These are phyloP conservation scores for Drosophila ercepeae DNA, from an alignment of 1,140 invertebrate genomes.

Conservation along the genomic window DNA sequence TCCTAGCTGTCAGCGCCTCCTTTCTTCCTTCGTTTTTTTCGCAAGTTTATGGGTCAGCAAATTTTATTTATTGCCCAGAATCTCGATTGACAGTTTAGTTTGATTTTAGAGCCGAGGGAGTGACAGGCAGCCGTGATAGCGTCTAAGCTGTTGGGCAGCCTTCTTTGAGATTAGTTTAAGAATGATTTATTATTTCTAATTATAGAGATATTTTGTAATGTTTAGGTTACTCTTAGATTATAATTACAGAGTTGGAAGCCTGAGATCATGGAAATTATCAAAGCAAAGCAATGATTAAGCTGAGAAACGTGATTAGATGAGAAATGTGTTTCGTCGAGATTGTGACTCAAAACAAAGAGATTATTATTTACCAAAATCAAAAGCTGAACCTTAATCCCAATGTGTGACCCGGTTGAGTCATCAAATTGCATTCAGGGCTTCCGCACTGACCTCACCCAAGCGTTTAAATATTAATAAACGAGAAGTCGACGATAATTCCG, in stretches of 20 bases:
- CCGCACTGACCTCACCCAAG: constrained; percentile 65
- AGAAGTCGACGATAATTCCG: constrained; percentile 35
- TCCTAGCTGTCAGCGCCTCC: constrained; percentile 3
- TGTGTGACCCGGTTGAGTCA: constrained; percentile 18
- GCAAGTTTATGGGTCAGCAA: constrained; percentile 71
- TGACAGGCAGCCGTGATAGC: constrained; percentile 36
- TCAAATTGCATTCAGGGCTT: constrained; percentile 16
- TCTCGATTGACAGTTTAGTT: constrained; percentile 73
- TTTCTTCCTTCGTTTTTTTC: constrained; percentile 34
- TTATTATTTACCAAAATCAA: constrained; percentile 8
- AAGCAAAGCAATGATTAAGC: background rate
- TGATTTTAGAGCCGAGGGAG: constrained; percentile 21
- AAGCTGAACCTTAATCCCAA: constrained; percentile 6
- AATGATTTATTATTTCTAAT: background rate
- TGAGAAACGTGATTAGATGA: too few species aligned
- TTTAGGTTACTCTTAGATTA: too few species aligned
- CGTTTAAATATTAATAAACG: constrained; percentile 31
- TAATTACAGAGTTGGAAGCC: too few species aligned
- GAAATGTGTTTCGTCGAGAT: background rate
- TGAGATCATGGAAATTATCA: too few species aligned
- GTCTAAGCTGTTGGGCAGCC: constrained; percentile 36
- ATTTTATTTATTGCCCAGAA: constrained; percentile 76
- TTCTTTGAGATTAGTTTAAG: background rate
- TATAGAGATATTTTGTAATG: too few species aligned
- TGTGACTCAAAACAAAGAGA: background rate